Base-by-base conservation (phyloP, 2,888 invertebrate genomes). In the Podotricha telesiphe region DNA sequence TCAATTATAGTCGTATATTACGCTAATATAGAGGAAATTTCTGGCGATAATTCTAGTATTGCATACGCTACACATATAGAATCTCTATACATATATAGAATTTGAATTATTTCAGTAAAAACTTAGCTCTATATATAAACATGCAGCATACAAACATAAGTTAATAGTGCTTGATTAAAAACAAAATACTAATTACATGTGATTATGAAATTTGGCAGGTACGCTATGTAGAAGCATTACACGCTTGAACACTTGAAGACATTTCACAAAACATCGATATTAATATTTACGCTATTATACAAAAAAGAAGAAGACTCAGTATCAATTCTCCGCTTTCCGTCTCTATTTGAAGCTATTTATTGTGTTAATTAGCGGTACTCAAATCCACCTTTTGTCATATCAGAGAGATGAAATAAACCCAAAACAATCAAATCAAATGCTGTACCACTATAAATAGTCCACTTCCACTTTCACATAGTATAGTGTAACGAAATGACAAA, bases 1-100 rank as follows among this genome's bases (percentile, higher is more conserved):
- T 67, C 28, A 42, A 67, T 61, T 56, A 59, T 51, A 59, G 22
- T 48, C 6, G n/a, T 42, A 2, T 66, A 13, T 58, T 51, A 50
- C 47, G 37, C 20, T 47, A 13, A 67, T 67, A 10, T 47, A 19
- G 65, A 65, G 47, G 47, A 20, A 47, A 56, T 65, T 13, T 50
- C 11, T 55, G 8, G n/a, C 0, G 19, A 42, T 34, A 37, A 34
- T 53, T 42, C n/a, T n/a, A n/a, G n/a, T n/a, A n/a, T n/a, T n/a
- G n/a, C n/a, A n/a, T n/a, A n/a, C n/a, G n/a, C n/a, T n/a, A 55
- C 11, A 45, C n/a, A 22, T n/a, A 8, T 45, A 28, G 4, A 47
- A 6, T 6, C 28, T 28, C n/a, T n/a, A n/a, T n/a, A 22, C 6
- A 1, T 45, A 22, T 11, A 4, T 47, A 47, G 53, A n/a, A 34